A percentile compares a stretch with the other conserved stretches of the same genome.
Evolutionary conservation across 2,888 invertebrate species (phyloP).

Genomic region (Crepidodera aurea): DNA sequence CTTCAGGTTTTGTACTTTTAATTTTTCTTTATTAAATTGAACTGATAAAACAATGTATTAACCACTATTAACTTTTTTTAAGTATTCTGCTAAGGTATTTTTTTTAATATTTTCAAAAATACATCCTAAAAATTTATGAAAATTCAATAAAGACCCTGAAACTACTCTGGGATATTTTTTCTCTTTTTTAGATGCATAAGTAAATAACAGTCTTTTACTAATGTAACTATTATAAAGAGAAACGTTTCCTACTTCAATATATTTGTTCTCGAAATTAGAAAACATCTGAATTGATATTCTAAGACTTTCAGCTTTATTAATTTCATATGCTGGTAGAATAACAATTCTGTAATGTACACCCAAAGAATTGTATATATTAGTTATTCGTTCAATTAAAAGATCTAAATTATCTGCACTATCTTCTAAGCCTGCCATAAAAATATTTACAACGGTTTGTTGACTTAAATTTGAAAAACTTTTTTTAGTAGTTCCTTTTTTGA

Average conservation of each 20-base stretch:
- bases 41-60: no score
- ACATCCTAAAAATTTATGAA: constrained; percentile 78
- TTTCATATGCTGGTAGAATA: constrained; percentile 68
- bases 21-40: no score
- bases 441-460: constrained; percentile 74
- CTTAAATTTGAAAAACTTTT: constrained; percentile 71
- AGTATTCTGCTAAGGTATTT: neutral
- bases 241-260: constrained; percentile 78
- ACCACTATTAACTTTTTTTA: neutral
- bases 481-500: constrained; percentile 52
- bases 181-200: constrained; percentile 66
- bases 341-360: constrained; percentile 74
- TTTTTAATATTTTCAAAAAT: constrained; percentile 69
- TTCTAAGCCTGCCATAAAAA: constrained; percentile 69
- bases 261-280: constrained; percentile 69
- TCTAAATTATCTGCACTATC: constrained; percentile 63
- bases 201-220: constrained; percentile 79
- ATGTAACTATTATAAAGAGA: constrained; percentile 77
- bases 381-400: constrained; percentile 64
- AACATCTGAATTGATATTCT: constrained; percentile 77
- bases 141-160: constrained; percentile 76
- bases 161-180: constrained; percentile 72
- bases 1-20: no score
- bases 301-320: constrained; percentile 73
- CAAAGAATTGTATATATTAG: constrained; percentile 70